phyloP scores from a whole-genome alignment of 2,888 invertebrate genomes.

The Zeuzera pyrina region DNA sequence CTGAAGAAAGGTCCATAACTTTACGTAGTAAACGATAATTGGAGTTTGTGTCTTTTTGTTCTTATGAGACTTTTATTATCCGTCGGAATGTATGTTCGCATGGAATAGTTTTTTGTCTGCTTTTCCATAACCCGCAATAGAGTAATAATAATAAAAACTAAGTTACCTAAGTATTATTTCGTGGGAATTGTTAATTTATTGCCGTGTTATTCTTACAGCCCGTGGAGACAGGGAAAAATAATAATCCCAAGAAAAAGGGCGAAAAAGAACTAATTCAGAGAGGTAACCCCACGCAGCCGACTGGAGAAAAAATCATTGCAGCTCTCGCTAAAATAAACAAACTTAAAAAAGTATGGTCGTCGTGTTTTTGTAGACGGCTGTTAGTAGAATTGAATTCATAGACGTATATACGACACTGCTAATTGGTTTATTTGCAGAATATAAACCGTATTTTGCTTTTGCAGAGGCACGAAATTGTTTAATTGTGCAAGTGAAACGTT shows the following conservation, averaged over 20 bases:
- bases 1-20: too few relatives aligned
- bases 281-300: constrained; percentile 5
- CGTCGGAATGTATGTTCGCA: too few relatives aligned
- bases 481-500: too few relatives aligned
- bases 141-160: too few relatives aligned
- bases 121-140: too few relatives aligned
- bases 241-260: constrained; percentile 11
- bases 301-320: constrained; percentile 9
- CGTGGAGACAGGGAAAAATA: constrained; percentile 8
- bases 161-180: too few relatives aligned
- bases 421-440: not conserved
- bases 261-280: constrained; percentile 11
- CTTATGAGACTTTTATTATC: too few relatives aligned
- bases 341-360: constrained; percentile 6
- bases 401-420: constrained; percentile 3
- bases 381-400: constrained; percentile 10
- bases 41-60: too few relatives aligned
- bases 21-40: too few relatives aligned
- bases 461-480: too few relatives aligned
- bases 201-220: constrained; percentile 27
- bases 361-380: constrained; percentile 10
- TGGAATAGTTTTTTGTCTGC: too few relatives aligned
- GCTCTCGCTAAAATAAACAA: not conserved
- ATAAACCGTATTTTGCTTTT: too few relatives aligned
- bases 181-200: constrained; percentile 32